Conservation (phyloP, 2,113 vertebrate species). For the Vulpes lagopus region DNA sequence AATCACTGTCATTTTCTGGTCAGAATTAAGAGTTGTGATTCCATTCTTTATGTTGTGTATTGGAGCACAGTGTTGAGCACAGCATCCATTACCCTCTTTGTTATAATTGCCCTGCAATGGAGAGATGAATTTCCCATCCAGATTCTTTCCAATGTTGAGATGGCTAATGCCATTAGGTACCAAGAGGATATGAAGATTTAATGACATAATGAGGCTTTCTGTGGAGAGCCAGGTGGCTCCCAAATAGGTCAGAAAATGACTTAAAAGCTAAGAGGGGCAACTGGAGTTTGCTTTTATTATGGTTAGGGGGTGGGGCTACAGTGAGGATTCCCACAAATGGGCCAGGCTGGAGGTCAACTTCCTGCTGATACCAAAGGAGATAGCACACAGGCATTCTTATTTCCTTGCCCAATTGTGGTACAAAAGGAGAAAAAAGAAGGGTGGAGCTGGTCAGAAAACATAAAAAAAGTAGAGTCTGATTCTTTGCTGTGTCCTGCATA, state of each 20-base stretch:
- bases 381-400: background rate
- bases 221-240: background rate
- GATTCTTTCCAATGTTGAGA: background rate
- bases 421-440: background rate
- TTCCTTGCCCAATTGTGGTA: background rate
- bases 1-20: background rate
- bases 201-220: background rate
- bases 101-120: background rate
- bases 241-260: background rate
- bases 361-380: background rate
- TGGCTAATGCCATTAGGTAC: background rate
- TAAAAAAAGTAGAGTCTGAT: background rate
- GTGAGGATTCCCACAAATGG: background rate
- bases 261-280: background rate
- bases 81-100: background rate
- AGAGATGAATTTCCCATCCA: background rate
- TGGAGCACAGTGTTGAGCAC: background rate
- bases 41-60: background rate
- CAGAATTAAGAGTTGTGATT: background rate
- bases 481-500: background rate
- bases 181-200: background rate
- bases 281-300: background rate
- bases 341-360: background rate
- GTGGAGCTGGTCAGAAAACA: background rate
- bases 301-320: background rate